These are phyloP conservation scores for Gryllus longicercus DNA, from an alignment of 2,888 invertebrate species.

Conservation along the genomic window DNA sequence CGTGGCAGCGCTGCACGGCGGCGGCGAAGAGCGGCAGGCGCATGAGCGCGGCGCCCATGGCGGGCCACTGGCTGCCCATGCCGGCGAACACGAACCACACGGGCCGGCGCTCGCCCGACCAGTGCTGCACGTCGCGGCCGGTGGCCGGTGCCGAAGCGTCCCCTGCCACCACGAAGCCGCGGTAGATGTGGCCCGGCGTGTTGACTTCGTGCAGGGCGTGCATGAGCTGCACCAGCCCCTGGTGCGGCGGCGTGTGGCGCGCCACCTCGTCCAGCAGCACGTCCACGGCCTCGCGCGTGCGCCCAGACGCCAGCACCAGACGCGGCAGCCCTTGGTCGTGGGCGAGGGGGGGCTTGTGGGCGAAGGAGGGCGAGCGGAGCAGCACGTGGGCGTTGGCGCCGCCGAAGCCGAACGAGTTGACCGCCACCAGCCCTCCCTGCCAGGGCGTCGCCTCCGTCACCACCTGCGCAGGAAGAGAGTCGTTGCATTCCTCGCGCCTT, in stretches of 20 bases:
- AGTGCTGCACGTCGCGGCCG: slow-evolving; percentile 49
- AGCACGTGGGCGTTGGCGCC: slow-evolving; percentile 94
- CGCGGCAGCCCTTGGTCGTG: slow-evolving; percentile 56
- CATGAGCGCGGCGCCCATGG: slow-evolving; percentile 77
- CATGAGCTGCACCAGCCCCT: not conserved
- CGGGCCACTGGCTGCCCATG: slow-evolving; percentile 85
- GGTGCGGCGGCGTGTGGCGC: not conserved
- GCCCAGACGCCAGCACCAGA: slow-evolving; percentile 75
- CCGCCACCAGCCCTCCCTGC: slow-evolving; percentile 80
- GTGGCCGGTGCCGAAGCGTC: not conserved
- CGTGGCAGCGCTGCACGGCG: slow-evolving; percentile 65
- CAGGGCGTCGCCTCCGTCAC: slow-evolving; percentile 57
- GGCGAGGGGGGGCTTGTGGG: slow-evolving; percentile 48
- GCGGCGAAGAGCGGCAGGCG: slow-evolving; percentile 67
- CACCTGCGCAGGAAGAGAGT: not conserved
- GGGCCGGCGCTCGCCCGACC: slow-evolving; percentile 62
- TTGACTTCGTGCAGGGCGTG: slow-evolving; percentile 34
- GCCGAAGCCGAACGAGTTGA: slow-evolving; percentile 98
- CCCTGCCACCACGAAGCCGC: slow-evolving; percentile 53
- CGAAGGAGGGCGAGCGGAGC: slow-evolving; percentile 61
- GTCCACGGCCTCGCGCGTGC: slow-evolving; percentile 76
- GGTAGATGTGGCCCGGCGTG: slow-evolving; percentile 57
- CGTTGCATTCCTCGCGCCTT: no score
- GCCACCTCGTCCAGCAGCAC: not conserved
- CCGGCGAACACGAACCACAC: slow-evolving; percentile 89